These are phyloP conservation scores for Hydroisotoma schaefferi DNA, from an alignment of 2,888 invertebrate genomes.

Conservation along the genomic window DNA sequence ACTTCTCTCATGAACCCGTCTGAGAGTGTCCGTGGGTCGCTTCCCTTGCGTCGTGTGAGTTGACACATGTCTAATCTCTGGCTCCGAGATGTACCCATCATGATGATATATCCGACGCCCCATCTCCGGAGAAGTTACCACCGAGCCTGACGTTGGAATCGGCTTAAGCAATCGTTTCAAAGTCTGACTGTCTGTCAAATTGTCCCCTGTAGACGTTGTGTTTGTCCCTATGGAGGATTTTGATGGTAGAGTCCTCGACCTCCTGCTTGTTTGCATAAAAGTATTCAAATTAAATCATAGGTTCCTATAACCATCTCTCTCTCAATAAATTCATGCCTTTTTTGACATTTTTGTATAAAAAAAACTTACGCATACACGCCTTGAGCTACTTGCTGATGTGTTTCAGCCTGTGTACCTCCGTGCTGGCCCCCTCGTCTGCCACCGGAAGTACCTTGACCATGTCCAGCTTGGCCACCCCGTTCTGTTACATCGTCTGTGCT, in stretches of 20 bases:
- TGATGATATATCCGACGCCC: slow-evolving; percentile 65
- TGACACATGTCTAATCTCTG: slow-evolving; percentile 52
- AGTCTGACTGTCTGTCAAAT: slow-evolving; percentile 70
- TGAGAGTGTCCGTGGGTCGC: slow-evolving; percentile 45
- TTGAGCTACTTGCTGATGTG: slow-evolving; percentile 3
- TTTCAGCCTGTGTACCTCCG: slow-evolving; percentile 17
- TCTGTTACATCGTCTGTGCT: slow-evolving; percentile 79
- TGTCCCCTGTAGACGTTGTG: slow-evolving; percentile 49
- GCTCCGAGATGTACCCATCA: slow-evolving; percentile 51
- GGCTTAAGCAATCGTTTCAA: slow-evolving; percentile 91
- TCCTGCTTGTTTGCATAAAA: slow-evolving; percentile 22
- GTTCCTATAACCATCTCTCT: not conserved
- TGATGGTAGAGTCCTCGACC: slow-evolving; percentile 46
- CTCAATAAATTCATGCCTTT: not conserved
- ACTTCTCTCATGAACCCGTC: slow-evolving; percentile 47
- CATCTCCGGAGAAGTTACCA: slow-evolving; percentile 85
- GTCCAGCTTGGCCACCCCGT: slow-evolving; percentile 54
- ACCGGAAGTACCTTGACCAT: slow-evolving; percentile 33
- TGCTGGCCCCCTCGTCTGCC: slow-evolving; percentile 28
- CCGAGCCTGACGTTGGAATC: slow-evolving; percentile 62
- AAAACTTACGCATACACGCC: slow-evolving; percentile 10
- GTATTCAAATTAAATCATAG: not conserved
- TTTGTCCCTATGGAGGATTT: slow-evolving; percentile 49
- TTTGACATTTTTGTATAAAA: not conserved
- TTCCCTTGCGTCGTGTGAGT: slow-evolving; percentile 65